Conservation (phyloP, 1,140 invertebrate genomes). For the Drosophila malerkotliana region DNA sequence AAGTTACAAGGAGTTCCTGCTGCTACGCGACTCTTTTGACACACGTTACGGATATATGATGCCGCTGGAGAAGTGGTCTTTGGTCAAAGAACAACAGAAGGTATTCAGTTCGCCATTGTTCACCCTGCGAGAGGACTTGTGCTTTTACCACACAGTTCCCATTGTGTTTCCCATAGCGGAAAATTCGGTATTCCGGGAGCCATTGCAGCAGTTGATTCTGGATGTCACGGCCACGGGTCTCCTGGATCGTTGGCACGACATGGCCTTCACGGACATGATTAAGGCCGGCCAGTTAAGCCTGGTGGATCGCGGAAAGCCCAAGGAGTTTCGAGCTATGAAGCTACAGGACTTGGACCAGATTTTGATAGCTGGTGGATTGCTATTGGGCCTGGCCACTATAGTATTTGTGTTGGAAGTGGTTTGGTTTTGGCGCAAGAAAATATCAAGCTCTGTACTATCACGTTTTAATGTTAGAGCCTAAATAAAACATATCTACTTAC, state of each 20-base stretch:
- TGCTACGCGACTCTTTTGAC: slow-evolving; percentile 61
- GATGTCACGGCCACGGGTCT: slow-evolving; percentile 57
- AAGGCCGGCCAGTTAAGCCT: slow-evolving; percentile 49
- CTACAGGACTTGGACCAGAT: slow-evolving; percentile 56
- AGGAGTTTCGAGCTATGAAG: slow-evolving; percentile 60
- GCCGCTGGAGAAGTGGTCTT: slow-evolving; percentile 59
- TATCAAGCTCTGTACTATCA: not conserved
- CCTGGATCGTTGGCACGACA: slow-evolving; percentile 46
- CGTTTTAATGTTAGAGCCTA: not conserved
- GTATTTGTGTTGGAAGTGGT: slow-evolving; percentile 41
- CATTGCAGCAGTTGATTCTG: slow-evolving; percentile 50
- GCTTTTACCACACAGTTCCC: slow-evolving; percentile 54
- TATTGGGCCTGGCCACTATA: slow-evolving; percentile 27
- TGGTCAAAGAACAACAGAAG: slow-evolving; percentile 61
- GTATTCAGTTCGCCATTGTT: slow-evolving; percentile 66
- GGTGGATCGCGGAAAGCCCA: slow-evolving; percentile 42
- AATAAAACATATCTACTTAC: not conserved
- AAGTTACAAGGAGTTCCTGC: slow-evolving; percentile 46
- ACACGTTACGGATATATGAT: slow-evolving; percentile 65
- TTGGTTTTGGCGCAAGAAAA: slow-evolving; percentile 2
- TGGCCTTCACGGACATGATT: slow-evolving; percentile 63
- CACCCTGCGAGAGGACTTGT: slow-evolving; percentile 47
- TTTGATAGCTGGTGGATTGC: slow-evolving; percentile 21
- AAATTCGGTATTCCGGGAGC: slow-evolving; percentile 54
- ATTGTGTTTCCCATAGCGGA: slow-evolving; percentile 55